These are phyloP conservation scores for Maconellicoccus hirsutus DNA, from an alignment of 1,140 invertebrate genomes.

Conservation along the genomic window DNA sequence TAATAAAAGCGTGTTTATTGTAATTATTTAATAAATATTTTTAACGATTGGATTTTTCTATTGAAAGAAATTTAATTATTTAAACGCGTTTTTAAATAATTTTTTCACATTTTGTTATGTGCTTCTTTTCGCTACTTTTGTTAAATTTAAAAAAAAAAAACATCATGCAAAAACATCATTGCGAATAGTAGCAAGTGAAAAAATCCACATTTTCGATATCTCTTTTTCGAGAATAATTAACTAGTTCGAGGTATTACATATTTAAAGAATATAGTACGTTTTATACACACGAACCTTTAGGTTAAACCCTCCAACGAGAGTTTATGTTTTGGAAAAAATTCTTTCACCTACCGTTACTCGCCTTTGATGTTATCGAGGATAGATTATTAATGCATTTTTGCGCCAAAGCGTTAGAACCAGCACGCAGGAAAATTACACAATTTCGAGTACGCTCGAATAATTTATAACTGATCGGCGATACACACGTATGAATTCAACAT, in stretches of 20 bases:
- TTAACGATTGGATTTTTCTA: background rate
- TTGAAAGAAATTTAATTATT: background rate
- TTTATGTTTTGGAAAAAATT: background rate
- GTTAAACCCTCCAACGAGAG: background rate
- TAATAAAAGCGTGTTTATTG: no score
- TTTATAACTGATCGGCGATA: background rate
- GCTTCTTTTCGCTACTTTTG: background rate
- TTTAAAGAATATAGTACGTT: background rate
- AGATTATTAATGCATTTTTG: conserved; percentile 4
- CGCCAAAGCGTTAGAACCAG: background rate
- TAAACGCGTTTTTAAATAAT: background rate
- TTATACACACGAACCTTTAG: background rate
- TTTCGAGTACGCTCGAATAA: background rate
- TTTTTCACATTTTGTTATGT: background rate
- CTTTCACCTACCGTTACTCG: background rate
- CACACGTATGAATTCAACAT: no score
- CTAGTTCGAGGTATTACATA: background rate
- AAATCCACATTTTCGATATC: no score
- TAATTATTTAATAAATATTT: background rate
- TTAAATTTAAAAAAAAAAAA: background rate
- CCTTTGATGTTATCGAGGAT: background rate
- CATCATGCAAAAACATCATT: background rate
- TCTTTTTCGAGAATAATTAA: no score
- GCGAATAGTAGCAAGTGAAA: background rate
- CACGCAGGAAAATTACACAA: background rate